phyloP scores from a whole-genome alignment of 2,888 invertebrate genomes.

The Watsonalla cultraria region DNA sequence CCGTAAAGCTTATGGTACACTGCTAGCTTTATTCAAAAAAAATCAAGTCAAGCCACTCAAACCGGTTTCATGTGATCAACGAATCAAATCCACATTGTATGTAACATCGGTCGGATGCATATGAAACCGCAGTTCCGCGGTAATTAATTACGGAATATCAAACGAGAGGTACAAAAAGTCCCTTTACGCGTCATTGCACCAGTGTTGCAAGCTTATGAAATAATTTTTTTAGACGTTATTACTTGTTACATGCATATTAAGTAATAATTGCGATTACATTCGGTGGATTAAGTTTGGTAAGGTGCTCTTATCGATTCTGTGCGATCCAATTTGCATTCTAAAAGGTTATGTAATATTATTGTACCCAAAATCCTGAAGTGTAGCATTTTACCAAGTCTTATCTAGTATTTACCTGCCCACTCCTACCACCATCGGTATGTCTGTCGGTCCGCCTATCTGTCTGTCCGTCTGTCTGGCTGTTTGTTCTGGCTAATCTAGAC shows the following conservation, averaged over 20 bases:
- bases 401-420: too few relatives aligned
- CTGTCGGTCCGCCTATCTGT: too few relatives aligned
- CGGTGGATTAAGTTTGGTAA: slow-evolving; percentile 1
- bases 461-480: too few relatives aligned
- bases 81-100: too few relatives aligned
- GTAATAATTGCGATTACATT: not conserved
- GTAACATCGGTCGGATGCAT: not conserved
- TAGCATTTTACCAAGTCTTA: too few relatives aligned
- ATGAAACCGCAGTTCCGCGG: not conserved
- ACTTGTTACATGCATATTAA: not conserved
- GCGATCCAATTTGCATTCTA: not conserved
- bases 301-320: not conserved
- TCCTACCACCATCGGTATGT: too few relatives aligned
- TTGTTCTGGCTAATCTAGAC: too few relatives aligned
- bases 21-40: too few relatives aligned
- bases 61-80: too few relatives aligned
- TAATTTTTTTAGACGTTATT: not conserved
- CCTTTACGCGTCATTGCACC: not conserved
- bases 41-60: too few relatives aligned
- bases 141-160: not conserved
- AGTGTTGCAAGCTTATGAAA: slow-evolving; percentile 1
- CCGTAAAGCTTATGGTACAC: too few relatives aligned
- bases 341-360: not conserved
- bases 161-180: not conserved
- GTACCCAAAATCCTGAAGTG: too few relatives aligned